Conservation (phyloP, 1,140 invertebrate species). For the Hylaeus volcanicus region DNA sequence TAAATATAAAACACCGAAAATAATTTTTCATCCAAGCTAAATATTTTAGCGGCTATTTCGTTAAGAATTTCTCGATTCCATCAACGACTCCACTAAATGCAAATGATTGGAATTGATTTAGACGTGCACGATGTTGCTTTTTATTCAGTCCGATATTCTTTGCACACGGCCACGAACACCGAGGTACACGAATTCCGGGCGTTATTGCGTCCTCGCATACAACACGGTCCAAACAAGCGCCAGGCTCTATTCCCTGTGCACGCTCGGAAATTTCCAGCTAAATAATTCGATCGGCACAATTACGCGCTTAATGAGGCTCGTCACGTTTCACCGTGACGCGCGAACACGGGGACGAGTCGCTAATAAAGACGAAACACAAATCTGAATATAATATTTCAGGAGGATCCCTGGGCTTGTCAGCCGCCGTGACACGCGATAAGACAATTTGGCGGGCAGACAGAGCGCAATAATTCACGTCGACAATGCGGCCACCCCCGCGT, state of each 20-base stretch:
- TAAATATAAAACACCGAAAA: no score
- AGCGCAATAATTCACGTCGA: constrained; percentile 60
- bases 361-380: constrained; percentile 20
- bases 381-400: constrained; percentile 46
- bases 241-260: background rate
- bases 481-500: constrained; percentile 39
- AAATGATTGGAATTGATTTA: no score
- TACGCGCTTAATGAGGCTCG: background rate
- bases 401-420: constrained; percentile 46
- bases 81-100: no score
- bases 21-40: no score
- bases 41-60: no score
- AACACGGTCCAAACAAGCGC: background rate
- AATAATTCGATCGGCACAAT: background rate
- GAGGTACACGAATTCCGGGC: no score
- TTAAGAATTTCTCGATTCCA: no score
- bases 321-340: background rate
- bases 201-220: no score
- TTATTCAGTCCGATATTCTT: no score
- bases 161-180: no score
- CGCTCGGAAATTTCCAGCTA: background rate
- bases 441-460: constrained; percentile 52
- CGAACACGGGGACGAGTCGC: background rate
- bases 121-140: no score
- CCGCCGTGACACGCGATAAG: constrained; percentile 57